Conservation (phyloP, 2,113 vertebrate species). For the Siniperca knerii region DNA sequence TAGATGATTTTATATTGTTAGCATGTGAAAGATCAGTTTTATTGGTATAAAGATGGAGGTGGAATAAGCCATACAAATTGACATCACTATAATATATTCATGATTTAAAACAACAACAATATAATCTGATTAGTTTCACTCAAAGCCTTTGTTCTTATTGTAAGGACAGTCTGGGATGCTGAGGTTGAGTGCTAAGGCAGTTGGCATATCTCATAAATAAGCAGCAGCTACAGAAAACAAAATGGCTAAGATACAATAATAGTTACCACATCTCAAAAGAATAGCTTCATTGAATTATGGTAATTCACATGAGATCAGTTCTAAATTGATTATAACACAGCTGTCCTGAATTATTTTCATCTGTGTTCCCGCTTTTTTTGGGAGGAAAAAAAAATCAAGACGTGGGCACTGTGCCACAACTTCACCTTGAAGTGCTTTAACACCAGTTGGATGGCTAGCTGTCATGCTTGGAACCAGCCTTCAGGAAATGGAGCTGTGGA, state of each 20-base stretch:
- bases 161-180: conserved; percentile 67
- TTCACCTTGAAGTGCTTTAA: conserved; percentile 37
- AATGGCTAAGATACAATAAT: conserved; percentile 49
- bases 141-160: conserved; percentile 58
- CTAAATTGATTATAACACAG: conserved; percentile 59
- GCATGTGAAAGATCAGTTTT: not conserved
- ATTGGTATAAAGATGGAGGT: conserved; percentile 14
- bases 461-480: conserved; percentile 53
- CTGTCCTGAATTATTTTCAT: conserved; percentile 49
- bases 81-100: conserved; percentile 42
- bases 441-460: conserved; percentile 49
- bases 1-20: not conserved
- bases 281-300: conserved; percentile 56
- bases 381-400: not conserved
- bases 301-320: conserved; percentile 70
- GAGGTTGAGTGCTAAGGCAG: conserved; percentile 52
- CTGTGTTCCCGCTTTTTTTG: conserved; percentile 4
- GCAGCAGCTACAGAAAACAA: conserved; percentile 57
- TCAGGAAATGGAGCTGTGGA: conserved; percentile 60
- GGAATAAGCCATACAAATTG: conserved; percentile 39
- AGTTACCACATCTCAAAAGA: conserved; percentile 55
- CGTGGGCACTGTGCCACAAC: conserved; percentile 30
- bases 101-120: conserved; percentile 41
- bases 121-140: conserved; percentile 73
- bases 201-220: conserved; percentile 72